Conservation (phyloP, 2,888 invertebrate species). For the Drosophila quinaria region DNA sequence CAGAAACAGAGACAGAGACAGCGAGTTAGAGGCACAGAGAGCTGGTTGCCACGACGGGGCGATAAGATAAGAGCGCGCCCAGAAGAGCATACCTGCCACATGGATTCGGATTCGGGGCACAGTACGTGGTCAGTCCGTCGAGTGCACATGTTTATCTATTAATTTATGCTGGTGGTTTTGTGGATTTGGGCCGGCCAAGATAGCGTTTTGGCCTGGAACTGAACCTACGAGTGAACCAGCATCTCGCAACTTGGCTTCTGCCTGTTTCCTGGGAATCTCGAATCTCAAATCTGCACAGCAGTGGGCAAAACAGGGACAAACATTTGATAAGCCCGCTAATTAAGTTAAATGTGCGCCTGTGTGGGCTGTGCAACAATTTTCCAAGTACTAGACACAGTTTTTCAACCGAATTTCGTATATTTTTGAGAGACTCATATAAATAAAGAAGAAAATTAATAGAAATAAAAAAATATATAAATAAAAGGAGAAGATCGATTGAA, state of each 20-base stretch:
- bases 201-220: slow-evolving; percentile 52
- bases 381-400: slow-evolving; percentile 17
- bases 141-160: slow-evolving; percentile 77
- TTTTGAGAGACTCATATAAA: too few relatives aligned
- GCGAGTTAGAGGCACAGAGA: slow-evolving; percentile 1
- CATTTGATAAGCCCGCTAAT: slow-evolving; percentile 72
- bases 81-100: slow-evolving; percentile 22
- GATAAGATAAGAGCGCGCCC: slow-evolving; percentile 67
- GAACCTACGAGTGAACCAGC: neutral
- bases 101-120: slow-evolving; percentile 16
- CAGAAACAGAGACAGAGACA: neutral
- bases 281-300: slow-evolving; percentile 63
- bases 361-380: slow-evolving; percentile 36
- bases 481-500: too few relatives aligned
- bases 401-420: neutral
- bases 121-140: slow-evolving; percentile 56
- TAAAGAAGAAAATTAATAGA: too few relatives aligned
- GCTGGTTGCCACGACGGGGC: slow-evolving; percentile 16
- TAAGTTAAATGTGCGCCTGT: slow-evolving; percentile 74
- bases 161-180: slow-evolving; percentile 81
- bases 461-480: too few relatives aligned
- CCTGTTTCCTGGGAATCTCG: slow-evolving; percentile 54
- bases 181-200: slow-evolving; percentile 55
- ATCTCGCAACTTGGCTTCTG: slow-evolving; percentile 34
- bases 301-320: slow-evolving; percentile 52